Evolutionary conservation across 2,113 vertebrate genomes (phyloP).

Genomic region (Salvelinus alpinus): DNA sequence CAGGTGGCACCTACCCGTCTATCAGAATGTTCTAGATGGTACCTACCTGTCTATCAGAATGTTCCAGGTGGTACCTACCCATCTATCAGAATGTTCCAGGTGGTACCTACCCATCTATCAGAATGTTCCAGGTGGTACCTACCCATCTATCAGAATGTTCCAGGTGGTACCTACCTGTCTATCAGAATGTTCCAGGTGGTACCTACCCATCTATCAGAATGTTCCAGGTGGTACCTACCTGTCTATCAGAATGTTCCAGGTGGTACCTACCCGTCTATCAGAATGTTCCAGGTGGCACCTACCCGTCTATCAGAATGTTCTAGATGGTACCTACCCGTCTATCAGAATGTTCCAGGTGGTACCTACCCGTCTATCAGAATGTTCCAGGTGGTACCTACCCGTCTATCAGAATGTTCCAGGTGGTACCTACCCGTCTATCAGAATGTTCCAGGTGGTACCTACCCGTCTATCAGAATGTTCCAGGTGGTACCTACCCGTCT

Average conservation of each 20-base stretch:
- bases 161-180: conserved; percentile 71
- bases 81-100: no score
- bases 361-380: no score
- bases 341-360: conserved; percentile 77
- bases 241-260: conserved; percentile 86
- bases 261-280: conserved; percentile 81
- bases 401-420: conserved; percentile 86
- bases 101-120: conserved; percentile 80
- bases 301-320: conserved; percentile 86
- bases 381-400: conserved; percentile 60
- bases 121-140: conserved; percentile 76
- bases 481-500: conserved; percentile 79
- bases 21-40: no score
- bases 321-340: conserved; percentile 74
- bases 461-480: conserved; percentile 86
- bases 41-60: conserved; percentile 84
- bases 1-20: conserved; percentile 18
- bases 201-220: no score
- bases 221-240: conserved; percentile 60
- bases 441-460: background rate
- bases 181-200: conserved; percentile 83
- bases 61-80: conserved; percentile 69
- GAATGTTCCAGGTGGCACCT: conserved; percentile 67
- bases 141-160: no score
- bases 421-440: conserved; percentile 12